phyloP scores from a whole-genome alignment of 2,797 vertebrate species.

The Danio aesculapii region DNA sequence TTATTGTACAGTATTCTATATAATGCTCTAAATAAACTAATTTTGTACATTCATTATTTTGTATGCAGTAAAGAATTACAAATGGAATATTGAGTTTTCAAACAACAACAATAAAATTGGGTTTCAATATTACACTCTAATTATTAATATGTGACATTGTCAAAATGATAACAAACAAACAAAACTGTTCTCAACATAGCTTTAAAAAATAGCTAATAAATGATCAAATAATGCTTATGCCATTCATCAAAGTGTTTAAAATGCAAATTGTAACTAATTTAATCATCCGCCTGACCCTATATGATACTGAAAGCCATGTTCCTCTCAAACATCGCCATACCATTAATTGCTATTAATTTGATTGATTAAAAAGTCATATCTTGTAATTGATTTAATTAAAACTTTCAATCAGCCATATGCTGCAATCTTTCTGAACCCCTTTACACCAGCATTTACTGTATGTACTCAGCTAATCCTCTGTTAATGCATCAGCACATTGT shows the following conservation, averaged over 20 bases:
- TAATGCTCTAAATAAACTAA: too few relatives aligned
- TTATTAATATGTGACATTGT: too few relatives aligned
- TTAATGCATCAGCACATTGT: conserved; percentile 19
- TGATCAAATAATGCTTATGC: background rate
- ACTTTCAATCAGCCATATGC: background rate
- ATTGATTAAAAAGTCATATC: conserved; percentile 6
- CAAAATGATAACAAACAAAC: too few relatives aligned
- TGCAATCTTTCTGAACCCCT: background rate
- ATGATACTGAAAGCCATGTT: background rate
- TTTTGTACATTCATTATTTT: too few relatives aligned
- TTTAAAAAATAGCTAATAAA: background rate
- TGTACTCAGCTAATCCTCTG: conserved; percentile 25
- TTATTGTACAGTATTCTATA: too few relatives aligned
- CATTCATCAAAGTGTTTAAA: background rate
- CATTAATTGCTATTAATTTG: background rate
- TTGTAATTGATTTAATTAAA: conserved; percentile 10
- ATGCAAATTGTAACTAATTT: background rate
- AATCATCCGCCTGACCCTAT: background rate
- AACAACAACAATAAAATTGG: too few relatives aligned
- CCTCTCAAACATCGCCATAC: background rate
- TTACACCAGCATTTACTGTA: conserved; percentile 1
- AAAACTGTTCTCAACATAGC: background rate
- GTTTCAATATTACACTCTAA: too few relatives aligned
- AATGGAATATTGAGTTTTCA: too few relatives aligned
- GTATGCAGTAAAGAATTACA: too few relatives aligned